Evolutionary conservation across 2,113 vertebrate genomes (phyloP).

Genomic region (Tragelaphus imberbis): DNA sequence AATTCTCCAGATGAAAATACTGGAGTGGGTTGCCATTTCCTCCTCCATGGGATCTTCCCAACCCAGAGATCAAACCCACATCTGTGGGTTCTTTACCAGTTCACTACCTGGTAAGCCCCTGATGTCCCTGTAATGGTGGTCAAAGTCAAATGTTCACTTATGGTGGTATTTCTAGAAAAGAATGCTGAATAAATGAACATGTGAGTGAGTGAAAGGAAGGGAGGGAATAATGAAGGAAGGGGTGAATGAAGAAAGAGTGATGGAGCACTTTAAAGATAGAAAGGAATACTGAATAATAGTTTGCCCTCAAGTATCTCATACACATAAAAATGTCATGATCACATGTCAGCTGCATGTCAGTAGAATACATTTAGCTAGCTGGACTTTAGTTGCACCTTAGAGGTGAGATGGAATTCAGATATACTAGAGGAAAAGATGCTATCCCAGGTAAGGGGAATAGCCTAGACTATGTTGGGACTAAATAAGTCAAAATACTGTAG

Average conservation of each 20-base stretch:
- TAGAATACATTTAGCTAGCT: background rate
- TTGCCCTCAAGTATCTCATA: background rate
- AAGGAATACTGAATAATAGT: background rate
- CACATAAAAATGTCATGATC: background rate
- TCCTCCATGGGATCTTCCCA: background rate
- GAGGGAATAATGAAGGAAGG: background rate
- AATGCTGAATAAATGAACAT: background rate
- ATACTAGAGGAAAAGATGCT: background rate
- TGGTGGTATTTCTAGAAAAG: background rate
- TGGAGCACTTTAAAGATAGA: background rate
- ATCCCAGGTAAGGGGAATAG: background rate
- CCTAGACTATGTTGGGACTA: background rate
- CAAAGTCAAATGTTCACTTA: background rate
- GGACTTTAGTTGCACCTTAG: background rate
- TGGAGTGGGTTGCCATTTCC: background rate
- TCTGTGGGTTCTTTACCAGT: background rate
- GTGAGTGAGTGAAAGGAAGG: background rate
- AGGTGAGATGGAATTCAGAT: background rate
- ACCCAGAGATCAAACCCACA: background rate
- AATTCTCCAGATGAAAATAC: background rate
- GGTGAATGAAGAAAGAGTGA: background rate
- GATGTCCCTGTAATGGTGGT: background rate
- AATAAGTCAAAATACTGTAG: slow-evolving; percentile 4
- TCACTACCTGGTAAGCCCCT: background rate
- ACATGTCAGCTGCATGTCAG: background rate